Base-by-base conservation (phyloP, 2,888 invertebrate species). In the Sericinus montela region DNA sequence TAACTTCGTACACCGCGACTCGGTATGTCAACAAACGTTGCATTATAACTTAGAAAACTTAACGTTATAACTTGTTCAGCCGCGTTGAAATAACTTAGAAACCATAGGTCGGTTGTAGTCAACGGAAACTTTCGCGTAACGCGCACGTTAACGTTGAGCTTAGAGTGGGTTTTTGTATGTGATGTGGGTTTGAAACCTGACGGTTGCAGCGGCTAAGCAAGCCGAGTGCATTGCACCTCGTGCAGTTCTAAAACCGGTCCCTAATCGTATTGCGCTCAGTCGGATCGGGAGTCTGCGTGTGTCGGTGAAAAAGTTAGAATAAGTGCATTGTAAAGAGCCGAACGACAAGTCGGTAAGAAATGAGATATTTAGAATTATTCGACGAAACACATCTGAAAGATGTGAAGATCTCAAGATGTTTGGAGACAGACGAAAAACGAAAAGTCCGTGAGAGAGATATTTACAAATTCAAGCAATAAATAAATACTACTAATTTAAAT, bases 181-280 rank as follows among this genome's bases (percentile, higher is more conserved):
- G 63, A 60, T 60, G 58, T 49, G 45, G n/a, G 59, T 32, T 51
- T 60, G 65, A 56, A 73, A 74, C 77, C 67, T 56, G 56, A 49
- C 50, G 57, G 55, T 63, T 56, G 56, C 37, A 41, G 52, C 51
- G 53, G 62, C 52, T 66, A 75, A 72, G 72, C 69, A 71, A 69
- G 62, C 58, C 47, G 76, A 79, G 80, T 77, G 75, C 77, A 76
- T 63, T 66, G 81, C 69, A 69, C 75, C 67, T 67, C 71, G 59
- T 69, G 74, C 68, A 67, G 65, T 63, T 57, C 52, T 49, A 55
- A 55, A 70, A 86, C 86, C 81, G 82, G 86, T 86, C 85, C 56
- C 84, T 86, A 86, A 86, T 84, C 81, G 85, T 60, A 64, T 69
- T 73, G 72, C 69, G 75, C 78, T 64, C 72, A 70, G 64, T 65